phyloP scores from a whole-genome alignment of 2,113 vertebrate species.

The Rynchops niger region DNA sequence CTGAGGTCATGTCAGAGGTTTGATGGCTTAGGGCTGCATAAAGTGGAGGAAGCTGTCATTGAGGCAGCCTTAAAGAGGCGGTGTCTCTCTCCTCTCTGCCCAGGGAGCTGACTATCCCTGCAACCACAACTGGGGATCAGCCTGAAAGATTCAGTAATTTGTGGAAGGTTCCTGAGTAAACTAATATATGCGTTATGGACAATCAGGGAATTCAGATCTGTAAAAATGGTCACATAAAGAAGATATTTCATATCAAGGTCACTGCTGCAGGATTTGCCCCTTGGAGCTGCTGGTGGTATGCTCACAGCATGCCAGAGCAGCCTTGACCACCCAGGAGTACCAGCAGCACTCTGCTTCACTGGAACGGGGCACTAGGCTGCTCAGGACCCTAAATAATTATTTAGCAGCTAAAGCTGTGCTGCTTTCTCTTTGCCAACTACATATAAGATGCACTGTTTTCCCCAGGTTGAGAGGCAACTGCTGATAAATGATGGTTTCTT shows the following conservation, averaged over 20 bases:
- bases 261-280: neutral
- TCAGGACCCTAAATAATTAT: neutral
- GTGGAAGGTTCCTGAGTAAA: neutral
- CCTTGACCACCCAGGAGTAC: neutral
- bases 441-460: rapidly evolving
- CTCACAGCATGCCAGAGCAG: neutral
- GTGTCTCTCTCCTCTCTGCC: neutral
- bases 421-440: neutral
- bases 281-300: neutral
- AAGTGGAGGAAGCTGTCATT: neutral
- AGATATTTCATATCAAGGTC: neutral
- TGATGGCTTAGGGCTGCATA: neutral
- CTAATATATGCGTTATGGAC: neutral
- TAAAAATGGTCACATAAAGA: neutral
- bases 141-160: neutral
- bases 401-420: neutral
- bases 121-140: rapidly evolving
- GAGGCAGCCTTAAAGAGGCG: neutral
- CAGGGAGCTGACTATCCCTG: neutral
- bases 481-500: neutral
- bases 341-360: neutral
- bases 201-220: neutral
- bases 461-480: neutral
- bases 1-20: neutral
- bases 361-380: neutral